phyloP scores from a whole-genome alignment of 1,140 invertebrate genomes.

The Drosophila sproati region DNA sequence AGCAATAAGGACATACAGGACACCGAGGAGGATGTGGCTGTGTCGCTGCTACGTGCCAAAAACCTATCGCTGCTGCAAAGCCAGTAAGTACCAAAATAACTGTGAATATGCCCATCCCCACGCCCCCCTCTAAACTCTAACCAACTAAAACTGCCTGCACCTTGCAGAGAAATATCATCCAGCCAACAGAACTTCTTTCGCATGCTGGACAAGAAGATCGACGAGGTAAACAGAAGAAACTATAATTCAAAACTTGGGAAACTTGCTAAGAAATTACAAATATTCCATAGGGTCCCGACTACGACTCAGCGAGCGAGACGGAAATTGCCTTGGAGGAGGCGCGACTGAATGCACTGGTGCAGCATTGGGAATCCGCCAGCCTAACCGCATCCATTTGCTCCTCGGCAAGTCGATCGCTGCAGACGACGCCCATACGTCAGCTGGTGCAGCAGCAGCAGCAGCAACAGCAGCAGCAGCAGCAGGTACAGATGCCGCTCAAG shows the following conservation, averaged over 20 bases:
- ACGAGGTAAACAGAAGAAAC: conserved; percentile 88
- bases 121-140: conserved; percentile 30
- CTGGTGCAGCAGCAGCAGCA: conserved; percentile 68
- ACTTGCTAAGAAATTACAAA: not conserved
- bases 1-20: conserved; percentile 83
- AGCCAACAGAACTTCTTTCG: conserved; percentile 96
- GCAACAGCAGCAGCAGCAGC: conserved; percentile 61
- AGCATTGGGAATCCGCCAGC: conserved; percentile 88
- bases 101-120: not conserved
- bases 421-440: conserved; percentile 81
- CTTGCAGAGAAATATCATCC: conserved; percentile 92
- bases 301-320: conserved; percentile 88
- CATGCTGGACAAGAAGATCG: conserved; percentile 96
- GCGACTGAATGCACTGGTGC: conserved; percentile 86
- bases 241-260: not conserved
- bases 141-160: conserved; percentile 55
- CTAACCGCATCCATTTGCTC: conserved; percentile 85
- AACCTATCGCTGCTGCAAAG: conserved; percentile 83
- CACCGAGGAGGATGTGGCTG: conserved; percentile 81
- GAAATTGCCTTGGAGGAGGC: conserved; percentile 87
- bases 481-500: conserved; percentile 71
- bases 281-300: conserved; percentile 88
- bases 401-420: conserved; percentile 81
- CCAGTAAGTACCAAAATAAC: conserved; percentile 70
- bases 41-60: conserved; percentile 83